Percentiles rank a stretch among this genome's conserved stretches.
These are phyloP conservation scores for Picus viridis DNA, from an alignment of 2,797 vertebrate genomes.

Conservation along the genomic window DNA sequence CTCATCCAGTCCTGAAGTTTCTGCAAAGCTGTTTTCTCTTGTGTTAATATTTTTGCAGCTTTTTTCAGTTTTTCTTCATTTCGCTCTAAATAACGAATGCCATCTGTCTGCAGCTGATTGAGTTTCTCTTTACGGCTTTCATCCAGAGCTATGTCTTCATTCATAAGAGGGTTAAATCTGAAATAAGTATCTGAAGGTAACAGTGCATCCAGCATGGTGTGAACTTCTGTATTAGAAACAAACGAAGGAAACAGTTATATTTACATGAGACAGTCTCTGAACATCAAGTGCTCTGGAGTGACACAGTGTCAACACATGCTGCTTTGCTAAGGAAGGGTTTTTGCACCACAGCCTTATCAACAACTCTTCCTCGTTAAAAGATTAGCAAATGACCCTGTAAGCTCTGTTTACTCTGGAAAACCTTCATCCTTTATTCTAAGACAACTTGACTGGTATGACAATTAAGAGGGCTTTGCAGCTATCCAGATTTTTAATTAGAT, in stretches of 20 bases:
- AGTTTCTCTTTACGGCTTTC: constrained; percentile 93
- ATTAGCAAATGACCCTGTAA: neutral
- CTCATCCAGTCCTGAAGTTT: constrained; percentile 87
- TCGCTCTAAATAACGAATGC: constrained; percentile 89
- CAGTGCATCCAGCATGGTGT: constrained; percentile 92
- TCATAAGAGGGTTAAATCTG: constrained; percentile 96
- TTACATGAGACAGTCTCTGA: neutral
- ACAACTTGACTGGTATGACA: neutral
- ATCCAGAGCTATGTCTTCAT: constrained; percentile 91
- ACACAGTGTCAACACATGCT: neutral
- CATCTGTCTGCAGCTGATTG: constrained; percentile 86
- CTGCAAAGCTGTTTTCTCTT: constrained; percentile 87
- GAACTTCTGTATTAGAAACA: constrained; percentile 87
- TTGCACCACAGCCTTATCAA: neutral
- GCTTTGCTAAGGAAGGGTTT: neutral
- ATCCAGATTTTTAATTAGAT: neutral
- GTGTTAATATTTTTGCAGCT: constrained; percentile 84
- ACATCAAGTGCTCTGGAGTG: neutral
- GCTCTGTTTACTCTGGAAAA: neutral
- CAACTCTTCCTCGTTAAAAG: neutral
- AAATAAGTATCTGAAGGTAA: constrained; percentile 92
- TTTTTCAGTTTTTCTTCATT: constrained; percentile 92
- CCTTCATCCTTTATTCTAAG: neutral
- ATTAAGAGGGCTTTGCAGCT: neutral
- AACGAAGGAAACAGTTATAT: neutral